Base-by-base conservation (phyloP, 1,140 invertebrate species). In the Plectrocnemia conspersa region DNA sequence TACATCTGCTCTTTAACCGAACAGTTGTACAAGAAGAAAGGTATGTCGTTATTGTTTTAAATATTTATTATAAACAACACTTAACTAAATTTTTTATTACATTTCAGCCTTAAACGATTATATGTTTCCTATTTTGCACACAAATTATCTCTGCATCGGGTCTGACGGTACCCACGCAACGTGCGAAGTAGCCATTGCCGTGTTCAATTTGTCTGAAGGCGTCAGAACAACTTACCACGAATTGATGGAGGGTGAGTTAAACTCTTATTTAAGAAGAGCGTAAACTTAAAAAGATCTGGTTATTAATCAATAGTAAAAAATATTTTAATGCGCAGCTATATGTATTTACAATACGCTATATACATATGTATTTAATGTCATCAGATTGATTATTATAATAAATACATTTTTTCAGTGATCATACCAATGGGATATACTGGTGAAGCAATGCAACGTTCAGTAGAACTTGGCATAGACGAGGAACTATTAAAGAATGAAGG, bases 361-460 rank as follows among this genome's bases (percentile, higher is more conserved):
- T 29, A 7, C 27, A 6, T 15, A 41, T 41, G 38, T 16, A 41
- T 2, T n/a, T 16, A 41, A 3, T 4, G 11, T 15, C 18, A 16
- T 41, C 38, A 41, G 18, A 4, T 15, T 13, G 2, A 9, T 15
- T 33, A 3, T 33, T 2, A 19, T 15, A 2, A 4, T 41, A 2
- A 41, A 41, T 15, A 41, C 21, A 41, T 23, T 29, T 24, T 52
- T 52, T 35, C 40, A 58, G 56, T 29, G 3, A 24, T 21, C n/a
- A 58, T 58, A 13, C 56, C 56, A 1, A 38, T 49, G n/a, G 56
- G 56, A 2, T 58, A 54, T 23, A 23, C 21, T 9, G 29, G 33
- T 23, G 27, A 49, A 15, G 56, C 56, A 0, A 5, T 27, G 33
- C 5, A 25, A 6, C 42, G 44, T 16, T 46, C 42, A 1, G 15